Evolutionary conservation across 2,888 invertebrate species (phyloP).

Genomic region (Enoplolaimus lenunculus): DNA sequence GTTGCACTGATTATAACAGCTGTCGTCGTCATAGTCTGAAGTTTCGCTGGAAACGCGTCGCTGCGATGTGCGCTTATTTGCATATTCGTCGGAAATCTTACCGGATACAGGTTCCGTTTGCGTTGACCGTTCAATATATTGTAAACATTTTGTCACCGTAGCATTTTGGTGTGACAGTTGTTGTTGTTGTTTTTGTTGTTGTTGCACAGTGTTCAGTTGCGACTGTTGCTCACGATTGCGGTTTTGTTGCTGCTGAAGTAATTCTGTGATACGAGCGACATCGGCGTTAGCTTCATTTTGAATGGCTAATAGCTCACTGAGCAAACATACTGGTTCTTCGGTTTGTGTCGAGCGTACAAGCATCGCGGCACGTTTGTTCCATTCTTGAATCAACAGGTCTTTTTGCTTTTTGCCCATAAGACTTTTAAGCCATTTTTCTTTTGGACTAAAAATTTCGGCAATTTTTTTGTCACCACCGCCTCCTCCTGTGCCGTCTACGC

Average conservation of each 20-base stretch:
- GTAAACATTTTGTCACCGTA: background rate
- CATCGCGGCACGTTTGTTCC: background rate
- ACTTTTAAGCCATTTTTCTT: conserved; percentile 14
- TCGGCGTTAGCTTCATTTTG: background rate
- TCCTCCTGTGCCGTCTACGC: background rate
- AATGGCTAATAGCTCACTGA: background rate
- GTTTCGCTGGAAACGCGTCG: background rate
- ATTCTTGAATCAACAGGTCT: conserved; percentile 4
- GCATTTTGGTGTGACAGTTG: background rate
- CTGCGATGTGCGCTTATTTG: background rate
- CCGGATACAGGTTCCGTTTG: background rate
- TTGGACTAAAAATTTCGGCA: background rate
- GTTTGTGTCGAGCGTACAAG: background rate
- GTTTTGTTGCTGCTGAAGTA: background rate
- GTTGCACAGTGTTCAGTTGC: background rate
- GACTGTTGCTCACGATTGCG: background rate
- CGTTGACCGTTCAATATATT: background rate
- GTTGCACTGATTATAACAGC: background rate
- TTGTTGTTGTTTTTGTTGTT: background rate
- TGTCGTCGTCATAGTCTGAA: background rate
- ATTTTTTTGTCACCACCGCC: background rate
- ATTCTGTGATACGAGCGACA: too few species aligned
- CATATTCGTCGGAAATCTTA: background rate
- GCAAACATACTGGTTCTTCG: background rate
- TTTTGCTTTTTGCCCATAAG: conserved; percentile 6